Evolutionary conservation across 2,797 vertebrate genomes (phyloP), one percentile per base, ranked within the genome.

Genomic region (Acrossocheilus wenchowensis): DNA sequence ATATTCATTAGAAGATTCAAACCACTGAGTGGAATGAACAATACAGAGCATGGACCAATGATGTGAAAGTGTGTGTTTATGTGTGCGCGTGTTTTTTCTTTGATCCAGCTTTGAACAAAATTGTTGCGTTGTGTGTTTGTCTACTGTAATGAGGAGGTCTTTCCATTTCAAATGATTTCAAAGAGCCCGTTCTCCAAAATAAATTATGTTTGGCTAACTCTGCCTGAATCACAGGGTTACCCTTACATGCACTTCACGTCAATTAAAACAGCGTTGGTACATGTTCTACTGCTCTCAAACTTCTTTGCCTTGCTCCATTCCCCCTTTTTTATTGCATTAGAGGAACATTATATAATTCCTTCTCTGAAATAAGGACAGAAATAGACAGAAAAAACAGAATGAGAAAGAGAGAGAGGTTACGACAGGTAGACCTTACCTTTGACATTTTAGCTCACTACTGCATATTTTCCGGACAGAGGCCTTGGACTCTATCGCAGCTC

Each of bases 141-240:
- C 74, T 66, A 14, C 87, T 91, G 88, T 90, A 92, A 91, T 89
- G 83, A 93, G 88, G 83, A 48, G 43, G 21, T 62, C 73, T 50
- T 87, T 90, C 66, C 43, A 21, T 87, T 80, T 72, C 48, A 88
- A 87, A 86, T n/a, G 12, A 36, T 89, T 89, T 89, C 26, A 89
- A 83, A 88, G 87, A 78, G 74, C 80, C 69, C 34, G 26, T 23
- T 30, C 72, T 73, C 39, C 83, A 84, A 71, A 66, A 75, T n/a
- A 78, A 87, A 87, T 82, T 11, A 60, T 62, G 84, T 68, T 74
- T 26, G 34, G 30, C 43, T 89, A 68, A 71, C 85, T 79, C 41
- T 48, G 19, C 23, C 64, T 79, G 21, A 86, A 64, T 74, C 69
- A 45, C 83, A 30, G 34, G 66, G 75, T 39, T 39, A 52, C 39